A percentile compares a stretch with the other conserved stretches of the same genome.
These are phyloP conservation scores for Carcina quercana DNA, from an alignment of 2,888 invertebrate genomes.

Conservation along the genomic window DNA sequence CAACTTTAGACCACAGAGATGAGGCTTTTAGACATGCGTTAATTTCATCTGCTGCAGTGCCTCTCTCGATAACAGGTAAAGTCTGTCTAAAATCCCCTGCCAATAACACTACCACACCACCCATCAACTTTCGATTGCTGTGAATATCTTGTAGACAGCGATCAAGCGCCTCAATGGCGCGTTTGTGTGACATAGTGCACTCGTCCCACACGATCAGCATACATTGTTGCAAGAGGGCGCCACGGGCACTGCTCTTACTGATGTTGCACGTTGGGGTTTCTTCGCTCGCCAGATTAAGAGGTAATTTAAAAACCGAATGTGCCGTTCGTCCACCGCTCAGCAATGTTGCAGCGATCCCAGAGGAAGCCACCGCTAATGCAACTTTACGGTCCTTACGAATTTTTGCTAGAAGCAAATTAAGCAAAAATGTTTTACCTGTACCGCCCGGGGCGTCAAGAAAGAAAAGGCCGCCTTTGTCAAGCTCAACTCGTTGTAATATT, in stretches of 20 bases:
- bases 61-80: constrained; percentile 19
- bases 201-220: constrained; percentile 22
- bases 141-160: constrained; percentile 8
- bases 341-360: constrained; percentile 33
- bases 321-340: constrained; percentile 19
- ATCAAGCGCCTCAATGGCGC: constrained; percentile 10
- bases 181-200: constrained; percentile 20
- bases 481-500: constrained; percentile 6
- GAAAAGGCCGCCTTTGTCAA: constrained; percentile 4
- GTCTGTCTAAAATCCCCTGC: constrained; percentile 20
- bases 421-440: constrained; percentile 35
- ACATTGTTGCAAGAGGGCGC: constrained; percentile 17
- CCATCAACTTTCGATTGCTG: not conserved
- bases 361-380: constrained; percentile 28
- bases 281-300: constrained; percentile 17
- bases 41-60: constrained; percentile 23
- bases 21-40: constrained; percentile 22
- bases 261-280: constrained; percentile 20
- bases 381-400: constrained; percentile 23
- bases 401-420: constrained; percentile 21
- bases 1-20: constrained; percentile 16
- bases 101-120: constrained; percentile 15
- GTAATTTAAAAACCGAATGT: constrained; percentile 18
- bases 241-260: constrained; percentile 16
- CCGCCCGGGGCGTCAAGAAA: constrained; percentile 27